phyloP scores from a whole-genome alignment of 2,888 invertebrate species.

The Apodemia zela region DNA sequence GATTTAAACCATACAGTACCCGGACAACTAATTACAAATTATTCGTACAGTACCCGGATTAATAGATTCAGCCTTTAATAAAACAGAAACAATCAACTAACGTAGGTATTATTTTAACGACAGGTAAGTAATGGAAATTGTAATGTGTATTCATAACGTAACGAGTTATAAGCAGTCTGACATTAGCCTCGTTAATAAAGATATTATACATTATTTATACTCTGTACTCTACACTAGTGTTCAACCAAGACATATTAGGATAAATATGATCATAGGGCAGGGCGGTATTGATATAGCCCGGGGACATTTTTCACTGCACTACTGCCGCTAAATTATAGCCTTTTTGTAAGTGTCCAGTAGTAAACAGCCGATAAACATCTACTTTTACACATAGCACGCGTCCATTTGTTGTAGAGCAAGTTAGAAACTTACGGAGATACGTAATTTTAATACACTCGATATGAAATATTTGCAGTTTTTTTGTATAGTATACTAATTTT shows the following conservation, averaged over 20 bases:
- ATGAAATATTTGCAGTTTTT: too few relatives aligned
- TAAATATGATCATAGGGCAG: conserved; percentile 26
- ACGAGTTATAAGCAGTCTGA: conserved; percentile 5
- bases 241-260: conserved; percentile 25
- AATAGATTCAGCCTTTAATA: too few relatives aligned
- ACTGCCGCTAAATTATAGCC: conserved; percentile 62
- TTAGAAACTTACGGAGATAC: conserved; percentile 16
- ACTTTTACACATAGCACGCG: conserved; percentile 55
- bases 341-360: conserved; percentile 66
- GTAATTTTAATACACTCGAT: neutral
- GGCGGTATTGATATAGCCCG: conserved; percentile 37
- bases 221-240: conserved; percentile 15
- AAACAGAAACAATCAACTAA: too few relatives aligned
- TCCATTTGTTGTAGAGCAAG: conserved; percentile 32
- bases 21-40: too few relatives aligned
- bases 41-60: too few relatives aligned
- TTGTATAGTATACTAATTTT: too few relatives aligned
- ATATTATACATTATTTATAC: conserved; percentile 10
- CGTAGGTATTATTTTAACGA: too few relatives aligned
- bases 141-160: neutral
- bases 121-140: too few relatives aligned
- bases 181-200: conserved; percentile 1
- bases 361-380: conserved; percentile 69
- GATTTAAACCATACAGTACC: too few relatives aligned
- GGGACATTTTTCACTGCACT: conserved; percentile 61